These are phyloP conservation scores for Lucinisca nassula DNA, from an alignment of 2,888 invertebrate species.

Conservation along the genomic window DNA sequence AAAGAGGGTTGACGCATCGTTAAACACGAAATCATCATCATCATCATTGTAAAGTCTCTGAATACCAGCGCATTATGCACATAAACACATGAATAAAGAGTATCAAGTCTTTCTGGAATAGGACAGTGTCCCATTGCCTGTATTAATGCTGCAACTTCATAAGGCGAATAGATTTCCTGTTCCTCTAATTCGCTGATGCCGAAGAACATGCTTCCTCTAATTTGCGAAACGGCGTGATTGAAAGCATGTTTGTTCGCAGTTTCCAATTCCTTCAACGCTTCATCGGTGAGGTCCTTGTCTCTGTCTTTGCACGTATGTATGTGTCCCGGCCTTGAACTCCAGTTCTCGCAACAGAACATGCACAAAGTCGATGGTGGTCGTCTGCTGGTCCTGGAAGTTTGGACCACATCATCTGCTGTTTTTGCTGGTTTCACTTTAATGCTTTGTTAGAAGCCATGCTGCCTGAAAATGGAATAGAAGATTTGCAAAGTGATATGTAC, in stretches of 20 bases:
- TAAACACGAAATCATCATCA: no score
- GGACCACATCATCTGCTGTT: no score
- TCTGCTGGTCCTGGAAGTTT: no score
- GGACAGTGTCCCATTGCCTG: neutral
- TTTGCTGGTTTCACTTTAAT: no score
- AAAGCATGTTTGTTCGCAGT: neutral
- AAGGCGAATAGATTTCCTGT: neutral
- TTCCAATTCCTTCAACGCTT: neutral
- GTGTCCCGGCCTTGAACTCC: neutral
- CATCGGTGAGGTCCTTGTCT: neutral
- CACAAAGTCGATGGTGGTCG: neutral
- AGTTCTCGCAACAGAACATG: neutral
- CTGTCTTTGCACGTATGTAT: neutral
- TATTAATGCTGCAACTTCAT: neutral
- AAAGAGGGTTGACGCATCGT: no score
- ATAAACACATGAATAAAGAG: neutral
- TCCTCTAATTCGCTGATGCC: neutral
- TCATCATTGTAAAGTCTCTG: no score
- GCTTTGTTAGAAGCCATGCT: no score
- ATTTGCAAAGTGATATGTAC: no score
- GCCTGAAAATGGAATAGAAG: no score
- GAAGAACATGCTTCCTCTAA: neutral
- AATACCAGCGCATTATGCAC: neutral
- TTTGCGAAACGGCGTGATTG: neutral
- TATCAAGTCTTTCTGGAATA: neutral